Evolutionary conservation across 2,888 invertebrate genomes (phyloP), one percentile per base, ranked within the genome.

Genomic region (Drosophila colorata): DNA sequence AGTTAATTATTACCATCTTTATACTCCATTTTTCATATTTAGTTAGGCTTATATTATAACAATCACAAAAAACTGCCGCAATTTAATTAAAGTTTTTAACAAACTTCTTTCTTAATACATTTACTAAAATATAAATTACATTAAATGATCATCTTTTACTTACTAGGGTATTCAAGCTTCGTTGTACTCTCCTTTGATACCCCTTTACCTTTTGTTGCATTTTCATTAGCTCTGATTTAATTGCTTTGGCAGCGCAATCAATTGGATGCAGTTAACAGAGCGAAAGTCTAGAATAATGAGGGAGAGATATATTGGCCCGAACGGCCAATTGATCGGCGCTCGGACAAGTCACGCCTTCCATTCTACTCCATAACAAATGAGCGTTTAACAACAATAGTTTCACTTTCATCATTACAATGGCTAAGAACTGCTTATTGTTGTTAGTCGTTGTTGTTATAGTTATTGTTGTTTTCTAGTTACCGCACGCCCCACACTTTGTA

Each of bases 341-440:
- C 37, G 31, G 14, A n/a, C 40, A 55, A 49, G 60, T 31, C 59
- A 64, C 57, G 49, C 56, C 55, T 63, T 43, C 56, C 40, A 75
- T 76, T 86, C 80, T 74, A 48, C 41, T 9, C 69, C 80, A 70
- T 68, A 70, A 25, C 69, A 59, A 85, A 82, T 64, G 66, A 23
- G 69, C 58, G 72, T 33, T 33, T 51, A 55, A 46, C 56, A 13
- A 52, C 44, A 51, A 63, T 58, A 60, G 78, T 87, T 85, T 85
- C 82, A 85, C 84, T 85, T 85, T 85, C 86, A 72, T 83, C 72
- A 63, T 80, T 74, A 69, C 75, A 73, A 80, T 56, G 55, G 58
- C 51, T 41, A 60, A 78, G 77, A 81, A 79, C 58, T 44, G 60
- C 44, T 44, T 58, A 41, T 38, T 40, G 14, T 20, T 41, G 13